Base-by-base conservation (phyloP, 2,797 vertebrate genomes). In the Anguilla megastoma region DNA sequence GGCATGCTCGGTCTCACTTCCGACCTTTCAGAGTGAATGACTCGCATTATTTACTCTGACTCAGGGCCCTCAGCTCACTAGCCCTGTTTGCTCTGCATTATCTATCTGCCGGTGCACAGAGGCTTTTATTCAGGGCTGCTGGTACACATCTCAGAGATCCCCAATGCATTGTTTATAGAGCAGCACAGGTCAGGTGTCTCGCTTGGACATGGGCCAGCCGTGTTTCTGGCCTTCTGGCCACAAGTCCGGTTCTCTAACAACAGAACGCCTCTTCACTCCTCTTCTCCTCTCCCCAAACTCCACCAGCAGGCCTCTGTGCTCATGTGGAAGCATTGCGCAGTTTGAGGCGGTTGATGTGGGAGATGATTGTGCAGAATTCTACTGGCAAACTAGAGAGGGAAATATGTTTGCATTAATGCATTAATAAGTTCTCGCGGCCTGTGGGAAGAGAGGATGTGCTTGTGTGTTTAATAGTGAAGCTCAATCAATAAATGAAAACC, bases 401-500 rank as follows among this genome's bases (percentile, higher is more conserved):
- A 18, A 86, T 54, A 2, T 27, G 54, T 82, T 36, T 66, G 84
- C 85, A 76, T 63, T 85, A 63, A 79, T 50, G 30, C 27, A 7
- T 66, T 3, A 33, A 69, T 69, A 69, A n/a, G 63, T n/a, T 27
- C 63, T 69, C n/a, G n/a, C 63, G 66, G 85, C 30, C 8, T 2
- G 74, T 60, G 54, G 18, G 45, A 54, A 54, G 69, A 88, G 36
- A 71, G 16, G 5, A n/a, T 18, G 21, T 30, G 52, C 33, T 33
- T 27, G 36, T 18, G 54, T 56, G 7, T 21, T 54, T 80, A 85
- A 86, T 58, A 80, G 36, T n/a, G 24, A 24, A 56, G 33, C 50
- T 63, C 41, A 50, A 85, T 88, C 69, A 66, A 86, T 88, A 88
- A 88, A 82, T 80, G 71, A 16, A 82, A 85, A 41, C 36, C 71